Percentiles rank a stretch among this genome's conserved stretches.
Conservation (phyloP, 2,888 invertebrate species). For the Serripes groenlandicus region DNA sequence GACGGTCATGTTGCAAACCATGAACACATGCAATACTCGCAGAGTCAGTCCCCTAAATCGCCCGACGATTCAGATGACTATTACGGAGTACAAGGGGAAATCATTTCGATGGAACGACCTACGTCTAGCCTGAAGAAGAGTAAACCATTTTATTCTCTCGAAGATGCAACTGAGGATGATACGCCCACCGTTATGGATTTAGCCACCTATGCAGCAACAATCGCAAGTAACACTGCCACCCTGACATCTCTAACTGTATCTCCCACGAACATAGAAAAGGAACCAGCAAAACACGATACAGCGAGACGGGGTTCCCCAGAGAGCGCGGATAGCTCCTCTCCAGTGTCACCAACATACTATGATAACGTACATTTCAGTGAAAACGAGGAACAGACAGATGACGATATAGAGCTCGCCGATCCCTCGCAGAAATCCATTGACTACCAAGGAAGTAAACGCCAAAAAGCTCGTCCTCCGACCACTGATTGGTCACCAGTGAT, state of each 20-base stretch:
- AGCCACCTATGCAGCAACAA: constrained; percentile 85
- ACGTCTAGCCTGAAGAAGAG: constrained; percentile 65
- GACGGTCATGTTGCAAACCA: constrained; percentile 41
- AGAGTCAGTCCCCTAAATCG: constrained; percentile 77
- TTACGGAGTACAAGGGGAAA: constrained; percentile 71
- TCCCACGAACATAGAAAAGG: constrained; percentile 78
- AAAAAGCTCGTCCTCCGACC: constrained; percentile 83
- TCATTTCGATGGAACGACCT: constrained; percentile 73
- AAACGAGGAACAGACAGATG: constrained; percentile 68
- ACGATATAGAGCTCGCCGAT: constrained; percentile 82
- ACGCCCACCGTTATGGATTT: constrained; percentile 81
- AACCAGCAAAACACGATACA: constrained; percentile 36
- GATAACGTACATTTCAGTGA: constrained; percentile 74
- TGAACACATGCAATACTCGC: constrained; percentile 63
- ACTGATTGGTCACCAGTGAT: constrained; percentile 87
- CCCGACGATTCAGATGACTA: constrained; percentile 77
- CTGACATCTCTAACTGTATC: constrained; percentile 85
- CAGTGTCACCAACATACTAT: constrained; percentile 81
- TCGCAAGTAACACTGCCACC: constrained; percentile 85
- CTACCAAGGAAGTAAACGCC: constrained; percentile 83
- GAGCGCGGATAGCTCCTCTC: constrained; percentile 76
- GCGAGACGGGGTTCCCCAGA: constrained; percentile 76
- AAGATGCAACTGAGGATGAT: constrained; percentile 66
- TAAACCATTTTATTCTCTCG: constrained; percentile 66
- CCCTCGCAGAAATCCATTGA: constrained; percentile 84